These are phyloP conservation scores for Onthophagus sagittarius DNA, from an alignment of 2,888 invertebrate species.

Conservation along the genomic window DNA sequence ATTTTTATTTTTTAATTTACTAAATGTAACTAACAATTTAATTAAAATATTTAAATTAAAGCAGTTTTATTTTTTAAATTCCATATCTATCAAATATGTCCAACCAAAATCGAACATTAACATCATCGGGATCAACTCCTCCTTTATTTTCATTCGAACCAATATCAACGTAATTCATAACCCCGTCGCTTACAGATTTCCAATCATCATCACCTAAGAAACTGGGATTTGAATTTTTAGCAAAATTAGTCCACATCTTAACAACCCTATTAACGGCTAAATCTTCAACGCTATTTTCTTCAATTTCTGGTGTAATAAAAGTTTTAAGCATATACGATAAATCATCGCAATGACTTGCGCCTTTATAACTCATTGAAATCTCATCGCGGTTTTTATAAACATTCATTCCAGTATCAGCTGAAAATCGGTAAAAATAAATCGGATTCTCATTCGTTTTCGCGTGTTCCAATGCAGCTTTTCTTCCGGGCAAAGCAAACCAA, in stretches of 20 bases:
- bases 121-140: constrained; percentile 33
- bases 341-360: constrained; percentile 37
- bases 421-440: constrained; percentile 18
- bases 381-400: constrained; percentile 19
- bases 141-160: constrained; percentile 30
- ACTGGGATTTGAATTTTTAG: constrained; percentile 32
- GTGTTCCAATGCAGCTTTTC: constrained; percentile 18
- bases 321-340: constrained; percentile 35
- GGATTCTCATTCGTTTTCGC: neutral
- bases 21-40: too few relatives aligned
- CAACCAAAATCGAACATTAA: constrained; percentile 38
- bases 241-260: constrained; percentile 38
- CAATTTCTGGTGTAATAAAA: neutral
- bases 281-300: constrained; percentile 28
- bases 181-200: constrained; percentile 33
- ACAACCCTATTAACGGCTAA: constrained; percentile 28
- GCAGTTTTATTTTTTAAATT: neutral
- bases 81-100: constrained; percentile 21
- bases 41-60: too few relatives aligned
- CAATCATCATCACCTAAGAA: constrained; percentile 23
- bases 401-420: constrained; percentile 17
- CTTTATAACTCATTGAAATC: constrained; percentile 3
- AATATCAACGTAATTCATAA: constrained; percentile 37
- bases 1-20: too few relatives aligned
- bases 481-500: constrained; percentile 18